A percentile compares a stretch with the other conserved stretches of the same genome.
phyloP scores from a whole-genome alignment of 2,797 vertebrate species.

The Anisognathus igniventris region DNA sequence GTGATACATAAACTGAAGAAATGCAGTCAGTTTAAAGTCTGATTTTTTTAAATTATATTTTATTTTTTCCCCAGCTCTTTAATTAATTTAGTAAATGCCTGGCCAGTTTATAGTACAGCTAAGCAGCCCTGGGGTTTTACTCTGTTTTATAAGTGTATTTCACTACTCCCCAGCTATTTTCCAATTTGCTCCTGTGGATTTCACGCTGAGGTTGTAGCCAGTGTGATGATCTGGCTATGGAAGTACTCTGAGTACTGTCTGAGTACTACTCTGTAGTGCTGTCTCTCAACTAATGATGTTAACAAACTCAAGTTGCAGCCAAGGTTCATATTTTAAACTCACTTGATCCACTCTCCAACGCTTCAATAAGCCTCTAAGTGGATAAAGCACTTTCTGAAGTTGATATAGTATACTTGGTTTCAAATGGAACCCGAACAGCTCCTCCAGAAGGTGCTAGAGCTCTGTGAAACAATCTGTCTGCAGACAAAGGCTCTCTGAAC shows the following conservation, averaged over 20 bases:
- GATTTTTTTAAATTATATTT: not conserved
- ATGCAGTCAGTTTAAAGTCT: not conserved
- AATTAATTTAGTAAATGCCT: not conserved
- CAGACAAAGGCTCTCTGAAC: not conserved
- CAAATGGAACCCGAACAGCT: not conserved
- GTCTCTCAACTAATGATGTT: not conserved
- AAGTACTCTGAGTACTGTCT: not conserved
- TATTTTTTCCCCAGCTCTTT: not conserved
- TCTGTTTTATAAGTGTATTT: not conserved
- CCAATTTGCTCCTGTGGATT: not conserved
- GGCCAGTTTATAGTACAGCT: not conserved
- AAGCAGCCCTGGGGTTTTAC: not conserved
- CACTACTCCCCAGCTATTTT: not conserved
- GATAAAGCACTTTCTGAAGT: not conserved
- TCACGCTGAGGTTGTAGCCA: not conserved
- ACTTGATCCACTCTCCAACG: not conserved
- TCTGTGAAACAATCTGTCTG: not conserved
- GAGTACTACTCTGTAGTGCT: not conserved
- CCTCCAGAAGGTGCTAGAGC: not conserved
- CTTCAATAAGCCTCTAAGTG: not conserved
- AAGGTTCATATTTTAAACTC: not conserved
- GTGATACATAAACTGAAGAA: not conserved
- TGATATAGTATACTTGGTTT: not conserved
- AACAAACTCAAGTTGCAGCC: not conserved
- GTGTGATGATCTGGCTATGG: not conserved